A percentile compares a stretch with the other conserved stretches of the same genome.
Evolutionary conservation across 2,113 vertebrate species (phyloP).

Genomic region (Cynopterus brachyotis): DNA sequence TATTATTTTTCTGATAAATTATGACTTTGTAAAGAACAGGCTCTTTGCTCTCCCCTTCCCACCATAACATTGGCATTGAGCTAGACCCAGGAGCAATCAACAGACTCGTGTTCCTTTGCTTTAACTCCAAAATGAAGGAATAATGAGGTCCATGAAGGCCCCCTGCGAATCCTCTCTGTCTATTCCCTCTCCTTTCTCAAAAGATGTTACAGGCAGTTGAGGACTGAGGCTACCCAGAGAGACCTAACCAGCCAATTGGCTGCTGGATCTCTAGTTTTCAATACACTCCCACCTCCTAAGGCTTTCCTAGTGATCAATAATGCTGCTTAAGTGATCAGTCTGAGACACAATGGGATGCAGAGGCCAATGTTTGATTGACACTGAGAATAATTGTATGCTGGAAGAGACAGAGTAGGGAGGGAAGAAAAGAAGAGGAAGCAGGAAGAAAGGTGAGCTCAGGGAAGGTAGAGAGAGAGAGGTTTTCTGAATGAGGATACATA

Average conservation of each 20-base stretch:
- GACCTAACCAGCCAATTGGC: conserved; percentile 24
- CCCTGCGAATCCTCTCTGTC: background rate
- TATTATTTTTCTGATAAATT: conserved; percentile 41
- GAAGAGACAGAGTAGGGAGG: conserved; percentile 24
- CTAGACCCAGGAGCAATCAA: background rate
- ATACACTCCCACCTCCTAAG: conserved; percentile 52
- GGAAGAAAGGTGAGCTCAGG: conserved; percentile 43
- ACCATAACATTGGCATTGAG: background rate
- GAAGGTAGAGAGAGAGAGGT: conserved; percentile 2
- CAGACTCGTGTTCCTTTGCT: background rate
- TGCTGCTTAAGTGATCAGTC: conserved; percentile 82
- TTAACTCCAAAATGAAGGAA: conserved; percentile 26
- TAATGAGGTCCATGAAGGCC: conserved; percentile 6
- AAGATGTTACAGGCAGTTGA: background rate
- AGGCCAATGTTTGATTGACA: conserved; percentile 80
- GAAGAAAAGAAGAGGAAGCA: conserved; percentile 20
- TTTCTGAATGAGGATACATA: conserved; percentile 55
- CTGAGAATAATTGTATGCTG: conserved; percentile 59
- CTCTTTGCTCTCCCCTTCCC: conserved; percentile 31
- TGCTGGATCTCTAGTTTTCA: conserved; percentile 55
- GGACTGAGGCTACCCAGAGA: background rate
- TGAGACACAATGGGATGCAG: conserved; percentile 76
- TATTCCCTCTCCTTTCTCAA: background rate
- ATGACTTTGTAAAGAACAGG: conserved; percentile 36
- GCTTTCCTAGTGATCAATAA: conserved; percentile 80